These are phyloP conservation scores for Siderastrea radians DNA, from an alignment of 92 coral and sea anemone species.

Conservation along the genomic window DNA sequence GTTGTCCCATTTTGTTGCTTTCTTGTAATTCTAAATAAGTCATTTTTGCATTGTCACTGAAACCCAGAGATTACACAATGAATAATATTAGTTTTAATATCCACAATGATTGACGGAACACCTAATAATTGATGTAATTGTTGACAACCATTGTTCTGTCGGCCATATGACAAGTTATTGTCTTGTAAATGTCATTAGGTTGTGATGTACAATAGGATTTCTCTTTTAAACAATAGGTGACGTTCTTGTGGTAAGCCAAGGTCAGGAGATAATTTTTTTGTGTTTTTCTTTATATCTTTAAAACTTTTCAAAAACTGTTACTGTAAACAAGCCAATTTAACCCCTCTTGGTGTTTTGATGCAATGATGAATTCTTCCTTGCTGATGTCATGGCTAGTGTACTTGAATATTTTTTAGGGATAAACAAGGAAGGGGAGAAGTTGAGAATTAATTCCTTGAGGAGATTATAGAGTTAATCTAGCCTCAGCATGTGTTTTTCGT, in stretches of 20 bases:
- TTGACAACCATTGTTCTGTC: conserved; percentile 52
- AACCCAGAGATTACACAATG: background rate
- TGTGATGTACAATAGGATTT: conserved; percentile 26
- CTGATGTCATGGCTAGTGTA: background rate
- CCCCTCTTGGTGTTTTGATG: background rate
- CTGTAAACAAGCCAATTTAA: background rate
- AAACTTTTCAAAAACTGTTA: background rate
- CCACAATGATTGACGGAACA: conserved; percentile 28
- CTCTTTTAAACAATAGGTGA: conserved; percentile 30
- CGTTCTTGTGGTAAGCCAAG: conserved; percentile 7
- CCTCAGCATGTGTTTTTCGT: conserved; percentile 25
- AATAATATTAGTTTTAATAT: conserved; percentile 16
- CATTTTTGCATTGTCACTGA: background rate
- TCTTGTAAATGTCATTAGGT: conserved; percentile 53
- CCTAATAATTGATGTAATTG: conserved; percentile 40
- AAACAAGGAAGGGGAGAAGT: conserved; percentile 8
- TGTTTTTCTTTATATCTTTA: background rate
- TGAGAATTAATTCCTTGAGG: background rate
- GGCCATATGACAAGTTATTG: conserved; percentile 47
- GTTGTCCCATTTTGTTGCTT: background rate
- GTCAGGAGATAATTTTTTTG: conserved; percentile 1
- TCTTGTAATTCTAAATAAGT: background rate
- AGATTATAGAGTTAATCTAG: conserved; percentile 29
- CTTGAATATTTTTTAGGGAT: background rate
- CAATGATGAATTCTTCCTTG: background rate